Conservation (phyloP, 2,113 vertebrate genomes). For the Alethe castanea region DNA sequence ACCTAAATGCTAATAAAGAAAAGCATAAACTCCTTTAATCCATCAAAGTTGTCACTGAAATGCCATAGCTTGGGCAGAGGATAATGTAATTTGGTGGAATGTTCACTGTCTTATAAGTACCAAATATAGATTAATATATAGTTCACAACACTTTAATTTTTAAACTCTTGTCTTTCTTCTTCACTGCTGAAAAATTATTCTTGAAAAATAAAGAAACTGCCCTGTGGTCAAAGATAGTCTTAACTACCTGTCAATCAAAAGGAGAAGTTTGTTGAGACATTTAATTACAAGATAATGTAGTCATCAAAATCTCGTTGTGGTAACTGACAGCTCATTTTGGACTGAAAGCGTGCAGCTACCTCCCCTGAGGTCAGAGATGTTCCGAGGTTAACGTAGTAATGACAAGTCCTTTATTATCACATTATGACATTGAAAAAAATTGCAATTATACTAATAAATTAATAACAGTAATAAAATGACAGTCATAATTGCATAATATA, state of each 20-base stretch:
- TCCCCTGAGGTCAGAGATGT: slow-evolving; percentile 79
- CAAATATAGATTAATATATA: slow-evolving; percentile 67
- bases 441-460: slow-evolving; percentile 84
- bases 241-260: slow-evolving; percentile 84
- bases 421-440: slow-evolving; percentile 82
- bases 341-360: slow-evolving; percentile 74
- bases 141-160: slow-evolving; percentile 68
- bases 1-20: slow-evolving; percentile 46
- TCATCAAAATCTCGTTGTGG: slow-evolving; percentile 78
- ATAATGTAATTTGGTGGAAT: slow-evolving; percentile 32
- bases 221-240: slow-evolving; percentile 82
- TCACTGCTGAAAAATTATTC: slow-evolving; percentile 67
- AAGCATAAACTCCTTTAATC: slow-evolving; percentile 36
- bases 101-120: slow-evolving; percentile 36
- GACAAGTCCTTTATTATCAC: slow-evolving; percentile 83
- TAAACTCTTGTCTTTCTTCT: slow-evolving; percentile 57
- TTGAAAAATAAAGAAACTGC: slow-evolving; percentile 80
- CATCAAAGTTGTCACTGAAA: slow-evolving; percentile 60
- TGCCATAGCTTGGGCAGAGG: not conserved
- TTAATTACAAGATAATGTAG: slow-evolving; percentile 87
- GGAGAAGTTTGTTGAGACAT: slow-evolving; percentile 82
- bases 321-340: slow-evolving; percentile 85
- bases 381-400: slow-evolving; percentile 80
- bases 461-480: slow-evolving; percentile 84
- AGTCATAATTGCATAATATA: slow-evolving; percentile 80